Base-by-base conservation (phyloP, 2,888 invertebrate species). In the Therioaphis trifolii region DNA sequence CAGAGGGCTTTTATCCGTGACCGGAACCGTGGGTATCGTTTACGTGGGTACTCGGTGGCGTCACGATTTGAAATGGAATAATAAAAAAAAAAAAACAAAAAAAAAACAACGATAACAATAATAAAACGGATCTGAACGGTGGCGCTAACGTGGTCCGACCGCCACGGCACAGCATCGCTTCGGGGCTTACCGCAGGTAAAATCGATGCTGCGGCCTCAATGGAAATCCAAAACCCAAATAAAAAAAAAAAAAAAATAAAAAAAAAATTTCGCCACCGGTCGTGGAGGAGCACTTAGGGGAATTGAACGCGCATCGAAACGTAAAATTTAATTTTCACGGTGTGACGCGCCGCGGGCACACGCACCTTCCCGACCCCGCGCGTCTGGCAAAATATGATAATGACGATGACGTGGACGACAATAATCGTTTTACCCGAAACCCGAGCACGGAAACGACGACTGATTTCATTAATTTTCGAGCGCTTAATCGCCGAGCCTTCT, bases 261-360 rank as follows among this genome's bases (percentile, higher is more conserved):
- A n/a, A n/a, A n/a, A n/a, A n/a, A n/a, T n/a, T 43, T 9, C 18
- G 7, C n/a, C 24, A 24, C 27, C 1, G 49, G 18, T 71, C 27
- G n/a, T n/a, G 35, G 35, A 35, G 29, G 12, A 49, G 14, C 43
- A 75, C 58, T 40, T 40, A 43, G 18, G 43, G 11, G 58, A 27
- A 75, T 58, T 58, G 24, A 29, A 40, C 11, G 43, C 46, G 35
- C 40, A 11, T 21, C 58, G 7, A 61, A 27, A 40, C 18, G 18
- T 27, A n/a, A n/a, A 74, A 76, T 76, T 76, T 46, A 27, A 43
- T 61, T 46, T 43, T 27, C 43, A 27, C 4, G 52, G 18, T 4
- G 52, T 52, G 4, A 18, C 2, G 15, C 5, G n/a, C 18, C 2
- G 5, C 21, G 4, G 55, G 7, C 4, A 7, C n/a, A 5, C 49